Evolutionary conservation across 2,888 invertebrate species (phyloP).

Genomic region (Flexamia atlantica): DNA sequence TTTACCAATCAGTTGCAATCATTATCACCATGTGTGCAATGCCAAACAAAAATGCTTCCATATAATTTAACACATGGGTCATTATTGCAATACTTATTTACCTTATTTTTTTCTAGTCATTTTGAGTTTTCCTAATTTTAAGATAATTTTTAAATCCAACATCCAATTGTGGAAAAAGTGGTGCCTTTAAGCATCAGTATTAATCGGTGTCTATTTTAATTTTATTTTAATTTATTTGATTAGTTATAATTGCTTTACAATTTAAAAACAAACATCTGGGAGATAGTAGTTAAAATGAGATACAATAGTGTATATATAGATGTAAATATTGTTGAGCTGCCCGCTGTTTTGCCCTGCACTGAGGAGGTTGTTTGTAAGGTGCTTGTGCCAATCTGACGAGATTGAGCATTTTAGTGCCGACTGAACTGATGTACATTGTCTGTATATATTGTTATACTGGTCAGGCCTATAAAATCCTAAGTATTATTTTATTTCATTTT

Average conservation of each 20-base stretch:
- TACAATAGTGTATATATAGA: neutral
- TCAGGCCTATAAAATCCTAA: neutral
- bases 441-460: conserved; percentile 20
- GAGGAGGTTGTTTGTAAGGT: neutral
- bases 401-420: conserved; percentile 8
- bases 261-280: neutral
- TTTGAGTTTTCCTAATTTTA: conserved; percentile 15
- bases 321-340: conserved; percentile 26
- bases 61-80: neutral
- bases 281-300: neutral
- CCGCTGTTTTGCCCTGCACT: conserved; percentile 6
- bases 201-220: conserved; percentile 27
- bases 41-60: conserved; percentile 18
- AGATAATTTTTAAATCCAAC: neutral
- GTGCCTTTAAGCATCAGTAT: conserved; percentile 43
- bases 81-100: conserved; percentile 2
- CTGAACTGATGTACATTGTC: conserved; percentile 17
- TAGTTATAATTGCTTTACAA: too few species aligned
- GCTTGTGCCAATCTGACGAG: conserved; percentile 15
- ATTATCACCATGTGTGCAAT: neutral
- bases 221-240: neutral
- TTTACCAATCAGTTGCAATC: neutral
- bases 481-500: conserved; percentile 20
- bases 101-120: conserved; percentile 24
- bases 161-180: conserved; percentile 1